phyloP scores from a whole-genome alignment of 2,113 vertebrate genomes.

The Proteles cristata region DNA sequence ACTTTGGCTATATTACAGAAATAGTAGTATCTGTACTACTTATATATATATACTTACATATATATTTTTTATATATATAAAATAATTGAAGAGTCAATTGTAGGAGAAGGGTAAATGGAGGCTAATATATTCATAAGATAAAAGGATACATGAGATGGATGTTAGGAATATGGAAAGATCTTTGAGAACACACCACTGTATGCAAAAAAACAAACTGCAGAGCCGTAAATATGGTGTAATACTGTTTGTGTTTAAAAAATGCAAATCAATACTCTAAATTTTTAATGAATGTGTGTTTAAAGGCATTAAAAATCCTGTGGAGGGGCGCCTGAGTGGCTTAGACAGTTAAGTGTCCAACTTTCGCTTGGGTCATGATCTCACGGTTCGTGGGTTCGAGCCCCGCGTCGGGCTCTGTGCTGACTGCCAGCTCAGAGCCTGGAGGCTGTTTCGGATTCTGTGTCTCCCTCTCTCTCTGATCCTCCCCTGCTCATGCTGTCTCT shows the following conservation, averaged over 20 bases:
- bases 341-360: no score
- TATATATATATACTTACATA: no score
- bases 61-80: neutral
- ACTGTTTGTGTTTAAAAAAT: neutral
- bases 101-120: neutral
- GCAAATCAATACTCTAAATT: neutral
- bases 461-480: no score
- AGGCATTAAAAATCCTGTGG: neutral
- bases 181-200: neutral
- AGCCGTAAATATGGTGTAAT: neutral
- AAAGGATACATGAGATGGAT: accelerated
- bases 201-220: neutral
- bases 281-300: neutral
- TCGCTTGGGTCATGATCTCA: no score
- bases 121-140: neutral
- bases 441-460: no score
- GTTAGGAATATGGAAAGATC: neutral
- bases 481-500: no score
- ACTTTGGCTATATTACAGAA: neutral
- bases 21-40: neutral
- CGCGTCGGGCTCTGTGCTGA: no score
- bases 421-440: no score
- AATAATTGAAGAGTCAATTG: neutral
- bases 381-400: no score
- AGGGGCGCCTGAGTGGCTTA: no score